Base-by-base conservation (phyloP, 53 echinoderm and acorn worm genomes). In the Glandiceps talaboti region DNA sequence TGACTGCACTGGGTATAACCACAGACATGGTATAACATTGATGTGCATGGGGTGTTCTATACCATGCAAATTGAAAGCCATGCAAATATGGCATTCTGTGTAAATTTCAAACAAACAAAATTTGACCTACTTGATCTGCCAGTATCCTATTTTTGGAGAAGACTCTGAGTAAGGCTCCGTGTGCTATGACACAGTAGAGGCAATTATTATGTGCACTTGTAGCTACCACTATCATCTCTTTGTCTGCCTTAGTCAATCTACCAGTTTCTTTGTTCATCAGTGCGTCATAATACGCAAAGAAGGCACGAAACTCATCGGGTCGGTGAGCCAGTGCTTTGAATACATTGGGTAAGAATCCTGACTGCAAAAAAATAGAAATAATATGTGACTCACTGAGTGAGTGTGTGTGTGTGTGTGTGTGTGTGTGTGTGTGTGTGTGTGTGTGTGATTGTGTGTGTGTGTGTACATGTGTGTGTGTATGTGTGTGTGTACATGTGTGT, bases 261-360 rank as follows among this genome's bases (percentile, higher is more conserved):
- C 99, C 99, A 0, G 94, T 94, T 32, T 94, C 91, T 76, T 92
- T 92, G 73, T 32, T 83, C 91, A 99, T 94, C 28, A 99, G 81
- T 26, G 89, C 88, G 77, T 99, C 87, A 64, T 99, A 88, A 77
- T 78, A 99, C 73, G 76, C 79, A 73, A 99, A 91, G 91, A 97
- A 97, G 30, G 91, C 90, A 1, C 97, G 86, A 87, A 97, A 97
- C 74, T 91, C 90, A 73, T 87, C 97, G 1, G 97, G 97, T 30
- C 94, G 86, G 78, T 94, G 91, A 32, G 97, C 64, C 26, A 97
- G 77, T 26, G 83, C 83, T 82, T 87, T 89, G 87, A 97, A 97
- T 33, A 97, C 97, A 81, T 97, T 97, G 0, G 97, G 97, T 26
- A 97, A 81, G 80, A 97, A 97, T 1, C 93, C 93, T 80, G 89